These are phyloP conservation scores for Protophormia terraenovae DNA, from an alignment of 2,888 invertebrate species.

Conservation along the genomic window DNA sequence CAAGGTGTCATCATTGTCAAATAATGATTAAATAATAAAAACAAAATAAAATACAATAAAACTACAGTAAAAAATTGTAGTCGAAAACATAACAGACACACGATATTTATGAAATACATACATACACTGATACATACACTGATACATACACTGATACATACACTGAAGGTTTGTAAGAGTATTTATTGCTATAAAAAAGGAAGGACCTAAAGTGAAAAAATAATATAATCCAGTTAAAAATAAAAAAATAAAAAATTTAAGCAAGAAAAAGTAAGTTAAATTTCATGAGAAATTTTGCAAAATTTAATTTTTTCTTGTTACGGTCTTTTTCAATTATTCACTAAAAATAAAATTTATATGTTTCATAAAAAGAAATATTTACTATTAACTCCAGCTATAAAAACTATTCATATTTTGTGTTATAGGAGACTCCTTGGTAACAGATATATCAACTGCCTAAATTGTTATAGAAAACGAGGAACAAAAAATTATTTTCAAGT, in stretches of 20 bases:
- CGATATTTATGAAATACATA: neutral
- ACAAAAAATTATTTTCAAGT: no score
- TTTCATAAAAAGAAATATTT: neutral
- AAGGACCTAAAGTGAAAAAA: neutral
- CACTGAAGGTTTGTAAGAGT: neutral
- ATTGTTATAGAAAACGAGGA: neutral
- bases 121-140: neutral
- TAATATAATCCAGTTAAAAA: no score
- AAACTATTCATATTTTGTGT: neutral
- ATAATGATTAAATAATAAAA: slow-evolving; percentile 19
- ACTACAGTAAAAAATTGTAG: neutral
- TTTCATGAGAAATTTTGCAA: no score
- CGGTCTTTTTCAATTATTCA: neutral
- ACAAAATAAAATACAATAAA: neutral
- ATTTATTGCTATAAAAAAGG: neutral
- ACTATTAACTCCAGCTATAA: neutral
- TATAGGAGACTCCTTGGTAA: slow-evolving; percentile 5
- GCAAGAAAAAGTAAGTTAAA: no score
- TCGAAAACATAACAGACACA: slow-evolving; percentile 12
- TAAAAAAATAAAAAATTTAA: neutral
- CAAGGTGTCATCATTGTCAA: slow-evolving; percentile 57
- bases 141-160: neutral
- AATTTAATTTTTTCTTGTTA: no score
- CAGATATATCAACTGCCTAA: neutral
- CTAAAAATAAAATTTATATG: neutral